Percentiles rank a stretch among this genome's conserved stretches.
Conservation (phyloP, 2,888 invertebrate species). For the Epistrophe grossulariae region DNA sequence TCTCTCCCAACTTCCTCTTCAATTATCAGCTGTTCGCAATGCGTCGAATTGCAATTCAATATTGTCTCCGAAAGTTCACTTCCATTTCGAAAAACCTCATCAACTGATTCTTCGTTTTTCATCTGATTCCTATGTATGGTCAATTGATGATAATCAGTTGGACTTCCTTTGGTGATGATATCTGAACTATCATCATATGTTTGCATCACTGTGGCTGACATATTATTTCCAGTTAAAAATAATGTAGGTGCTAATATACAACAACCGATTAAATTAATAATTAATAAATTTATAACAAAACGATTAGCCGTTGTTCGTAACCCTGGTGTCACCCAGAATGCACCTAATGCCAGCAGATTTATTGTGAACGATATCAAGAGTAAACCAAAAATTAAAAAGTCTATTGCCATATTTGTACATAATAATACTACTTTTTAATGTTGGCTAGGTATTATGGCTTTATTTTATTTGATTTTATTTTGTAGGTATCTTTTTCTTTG, state of each 20-base stretch:
- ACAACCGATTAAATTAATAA: constrained; percentile 83
- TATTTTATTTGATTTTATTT: neutral
- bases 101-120: constrained; percentile 78
- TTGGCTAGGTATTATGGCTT: constrained; percentile 40
- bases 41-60: constrained; percentile 81
- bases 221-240: constrained; percentile 78
- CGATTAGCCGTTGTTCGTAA: constrained; percentile 84
- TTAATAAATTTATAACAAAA: constrained; percentile 83
- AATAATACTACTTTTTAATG: constrained; percentile 77
- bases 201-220: constrained; percentile 25
- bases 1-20: constrained; percentile 78
- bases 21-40: constrained; percentile 80
- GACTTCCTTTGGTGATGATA: constrained; percentile 79
- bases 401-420: constrained; percentile 83
- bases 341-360: constrained; percentile 83
- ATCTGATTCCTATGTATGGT: constrained; percentile 80
- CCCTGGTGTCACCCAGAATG: constrained; percentile 84
- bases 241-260: constrained; percentile 82
- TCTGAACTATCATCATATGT: constrained; percentile 80
- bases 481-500: constrained; percentile 25
- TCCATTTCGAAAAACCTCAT: constrained; percentile 58
- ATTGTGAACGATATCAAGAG: constrained; percentile 83
- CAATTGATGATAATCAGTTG: constrained; percentile 78
- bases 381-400: constrained; percentile 83
- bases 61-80: constrained; percentile 79